phyloP scores from a whole-genome alignment of 2,797 vertebrate species.

The Coregonus sp. region DNA sequence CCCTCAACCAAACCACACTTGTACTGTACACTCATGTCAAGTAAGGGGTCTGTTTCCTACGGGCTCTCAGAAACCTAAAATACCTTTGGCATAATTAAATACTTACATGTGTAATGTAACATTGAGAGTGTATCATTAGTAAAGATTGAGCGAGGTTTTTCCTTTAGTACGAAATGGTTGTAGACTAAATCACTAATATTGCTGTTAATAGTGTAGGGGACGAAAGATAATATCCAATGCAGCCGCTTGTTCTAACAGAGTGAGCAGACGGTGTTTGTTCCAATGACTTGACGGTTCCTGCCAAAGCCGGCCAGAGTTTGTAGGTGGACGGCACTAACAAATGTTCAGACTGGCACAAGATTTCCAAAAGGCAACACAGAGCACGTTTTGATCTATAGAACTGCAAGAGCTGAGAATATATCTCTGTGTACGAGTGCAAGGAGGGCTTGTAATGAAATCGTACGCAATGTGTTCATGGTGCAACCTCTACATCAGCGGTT shows the following conservation, averaged over 20 bases:
- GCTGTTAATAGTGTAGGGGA: slow-evolving; percentile 17
- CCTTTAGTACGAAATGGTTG: slow-evolving; percentile 12
- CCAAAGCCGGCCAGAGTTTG: slow-evolving; percentile 54
- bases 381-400: slow-evolving; percentile 35
- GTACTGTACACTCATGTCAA: slow-evolving; percentile 18
- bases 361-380: slow-evolving; percentile 25
- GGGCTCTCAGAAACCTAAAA: too few relatives aligned
- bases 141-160: slow-evolving; percentile 9
- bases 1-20: slow-evolving; percentile 5
- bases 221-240: slow-evolving; percentile 26
- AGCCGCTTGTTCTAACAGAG: slow-evolving; percentile 32
- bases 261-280: slow-evolving; percentile 64
- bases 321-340: slow-evolving; percentile 60
- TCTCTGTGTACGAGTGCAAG: slow-evolving; percentile 8
- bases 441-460: background rate
- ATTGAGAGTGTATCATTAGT: slow-evolving; percentile 16
- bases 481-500: background rate
- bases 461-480: background rate
- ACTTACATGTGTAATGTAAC: background rate
- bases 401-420: slow-evolving; percentile 55
- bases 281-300: slow-evolving; percentile 53
- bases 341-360: slow-evolving; percentile 58
- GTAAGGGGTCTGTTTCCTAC: too few relatives aligned
- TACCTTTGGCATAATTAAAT: slow-evolving; percentile 1
- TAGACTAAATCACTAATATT: background rate